phyloP scores from a whole-genome alignment of 2,113 vertebrate species.

The Catharus bicknelli region DNA sequence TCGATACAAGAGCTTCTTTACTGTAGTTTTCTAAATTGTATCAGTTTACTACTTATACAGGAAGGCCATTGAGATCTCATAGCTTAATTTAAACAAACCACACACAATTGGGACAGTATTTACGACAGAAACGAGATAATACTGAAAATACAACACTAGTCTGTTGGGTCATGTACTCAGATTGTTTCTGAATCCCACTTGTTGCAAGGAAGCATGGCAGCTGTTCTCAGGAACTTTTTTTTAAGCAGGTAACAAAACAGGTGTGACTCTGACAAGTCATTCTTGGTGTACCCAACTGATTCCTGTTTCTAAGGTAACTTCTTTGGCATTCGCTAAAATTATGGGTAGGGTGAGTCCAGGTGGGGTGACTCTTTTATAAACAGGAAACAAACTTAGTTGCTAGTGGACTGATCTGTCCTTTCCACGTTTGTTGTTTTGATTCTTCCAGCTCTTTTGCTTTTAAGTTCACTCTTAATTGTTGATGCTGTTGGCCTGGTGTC shows the following conservation, averaged over 20 bases:
- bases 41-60: accelerated
- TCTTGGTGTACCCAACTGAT: neutral
- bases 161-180: accelerated
- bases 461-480: neutral
- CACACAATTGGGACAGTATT: accelerated
- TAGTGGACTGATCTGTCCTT: neutral
- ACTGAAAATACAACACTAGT: neutral
- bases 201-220: neutral
- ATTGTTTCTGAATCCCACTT: neutral
- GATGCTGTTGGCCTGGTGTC: neutral
- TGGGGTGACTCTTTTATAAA: neutral
- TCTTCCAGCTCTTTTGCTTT: neutral
- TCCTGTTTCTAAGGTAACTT: conserved; percentile 1
- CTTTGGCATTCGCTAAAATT: neutral
- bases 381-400: neutral
- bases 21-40: accelerated
- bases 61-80: neutral
- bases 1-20: neutral
- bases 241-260: neutral
- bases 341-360: neutral
- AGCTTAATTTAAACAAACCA: neutral
- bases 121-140: neutral
- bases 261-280: neutral
- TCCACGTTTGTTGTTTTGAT: neutral
- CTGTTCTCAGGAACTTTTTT: neutral